Evolutionary conservation across 2,113 vertebrate species (phyloP).

Genomic region (Syrrhaptes paradoxus): DNA sequence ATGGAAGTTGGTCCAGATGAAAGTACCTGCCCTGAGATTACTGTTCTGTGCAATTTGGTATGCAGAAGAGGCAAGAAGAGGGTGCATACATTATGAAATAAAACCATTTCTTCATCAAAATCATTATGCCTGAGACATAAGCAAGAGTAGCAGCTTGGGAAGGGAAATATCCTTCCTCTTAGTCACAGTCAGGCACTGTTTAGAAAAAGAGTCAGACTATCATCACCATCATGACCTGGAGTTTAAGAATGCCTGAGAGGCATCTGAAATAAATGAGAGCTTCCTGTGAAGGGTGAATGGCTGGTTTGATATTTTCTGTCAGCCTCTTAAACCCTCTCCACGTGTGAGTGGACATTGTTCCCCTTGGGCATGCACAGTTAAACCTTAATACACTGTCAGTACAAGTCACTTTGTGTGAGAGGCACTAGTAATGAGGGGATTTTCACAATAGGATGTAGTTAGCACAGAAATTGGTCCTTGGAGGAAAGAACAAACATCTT

Average conservation of each 20-base stretch:
- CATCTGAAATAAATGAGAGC: background rate
- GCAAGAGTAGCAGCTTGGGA: background rate
- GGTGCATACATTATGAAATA: background rate
- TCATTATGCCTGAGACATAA: background rate
- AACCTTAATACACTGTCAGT: background rate
- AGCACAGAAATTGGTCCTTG: background rate
- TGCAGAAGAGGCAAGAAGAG: background rate
- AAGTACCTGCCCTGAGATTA: background rate
- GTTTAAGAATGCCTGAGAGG: constrained; percentile 11
- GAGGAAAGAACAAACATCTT: background rate
- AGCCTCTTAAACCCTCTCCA: background rate
- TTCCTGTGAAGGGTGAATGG: background rate
- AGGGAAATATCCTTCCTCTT: background rate
- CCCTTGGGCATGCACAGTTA: background rate
- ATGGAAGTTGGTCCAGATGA: background rate
- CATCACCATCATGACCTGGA: background rate
- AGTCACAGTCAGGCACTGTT: background rate
- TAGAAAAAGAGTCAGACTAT: background rate
- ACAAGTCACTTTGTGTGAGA: background rate
- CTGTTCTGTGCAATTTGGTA: background rate
- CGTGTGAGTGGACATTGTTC: background rate
- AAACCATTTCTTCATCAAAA: background rate
- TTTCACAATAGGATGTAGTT: background rate
- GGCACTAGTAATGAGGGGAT: background rate
- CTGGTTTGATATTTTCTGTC: background rate